Conservation (phyloP, 2,113 vertebrate species). For the Takifugu bimaculatus region DNA sequence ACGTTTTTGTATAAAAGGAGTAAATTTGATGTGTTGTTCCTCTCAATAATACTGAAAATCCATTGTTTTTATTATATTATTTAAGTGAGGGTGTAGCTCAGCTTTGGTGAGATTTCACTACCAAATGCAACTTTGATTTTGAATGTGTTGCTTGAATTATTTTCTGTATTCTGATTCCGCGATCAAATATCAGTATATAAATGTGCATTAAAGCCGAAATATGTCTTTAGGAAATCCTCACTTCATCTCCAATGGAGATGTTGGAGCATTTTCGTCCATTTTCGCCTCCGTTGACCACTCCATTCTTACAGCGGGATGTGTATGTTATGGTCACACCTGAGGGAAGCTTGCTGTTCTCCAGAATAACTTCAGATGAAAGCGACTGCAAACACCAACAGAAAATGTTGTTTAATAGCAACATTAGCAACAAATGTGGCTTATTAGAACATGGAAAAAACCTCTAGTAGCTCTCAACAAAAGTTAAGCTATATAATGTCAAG, state of each 20-base stretch:
- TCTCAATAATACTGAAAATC: too few species aligned
- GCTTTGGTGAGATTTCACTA: too few species aligned
- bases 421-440: neutral
- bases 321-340: conserved; percentile 92
- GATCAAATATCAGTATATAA: neutral
- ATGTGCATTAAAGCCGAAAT: neutral
- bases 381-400: conserved; percentile 75
- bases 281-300: conserved; percentile 85
- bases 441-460: neutral
- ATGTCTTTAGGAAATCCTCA: conserved; percentile 42
- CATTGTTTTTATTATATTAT: too few species aligned
- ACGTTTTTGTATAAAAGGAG: too few species aligned
- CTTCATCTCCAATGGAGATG: conserved; percentile 96
- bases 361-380: conserved; percentile 94
- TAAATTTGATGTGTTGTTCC: too few species aligned
- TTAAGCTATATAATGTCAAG: too few species aligned
- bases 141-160: too few species aligned
- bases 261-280: conserved; percentile 94
- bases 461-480: too few species aligned
- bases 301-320: conserved; percentile 93
- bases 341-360: conserved; percentile 94
- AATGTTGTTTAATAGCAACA: conserved; percentile 18
- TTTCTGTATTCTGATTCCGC: too few species aligned
- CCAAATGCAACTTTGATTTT: too few species aligned
- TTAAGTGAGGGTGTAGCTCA: too few species aligned